These are phyloP conservation scores for Geococcyx californianus DNA, from an alignment of 2,113 vertebrate genomes.

Conservation along the genomic window DNA sequence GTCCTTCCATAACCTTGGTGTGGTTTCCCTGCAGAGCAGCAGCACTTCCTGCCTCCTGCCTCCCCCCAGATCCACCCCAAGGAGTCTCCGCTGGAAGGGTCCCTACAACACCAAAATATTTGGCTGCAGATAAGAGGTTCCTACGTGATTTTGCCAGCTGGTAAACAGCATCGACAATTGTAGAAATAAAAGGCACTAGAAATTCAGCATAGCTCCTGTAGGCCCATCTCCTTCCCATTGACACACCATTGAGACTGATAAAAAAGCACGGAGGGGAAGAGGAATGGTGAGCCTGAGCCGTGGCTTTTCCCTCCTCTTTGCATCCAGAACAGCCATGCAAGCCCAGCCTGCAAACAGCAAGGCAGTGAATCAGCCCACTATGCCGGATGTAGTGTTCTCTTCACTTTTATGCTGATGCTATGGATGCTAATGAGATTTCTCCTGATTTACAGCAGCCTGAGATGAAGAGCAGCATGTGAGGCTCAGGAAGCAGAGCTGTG, in stretches of 20 bases:
- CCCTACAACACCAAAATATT: not conserved
- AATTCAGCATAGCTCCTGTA: not conserved
- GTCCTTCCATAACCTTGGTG: not conserved
- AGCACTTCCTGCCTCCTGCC: rapidly evolving
- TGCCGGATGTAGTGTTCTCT: not conserved
- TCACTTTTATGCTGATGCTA: not conserved
- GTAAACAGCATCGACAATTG: not conserved
- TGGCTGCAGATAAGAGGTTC: not conserved
- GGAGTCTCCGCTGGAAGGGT: not conserved
- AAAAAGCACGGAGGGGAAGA: not conserved
- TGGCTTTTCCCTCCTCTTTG: not conserved
- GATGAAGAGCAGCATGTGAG: rapidly evolving
- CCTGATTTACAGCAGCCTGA: not conserved
- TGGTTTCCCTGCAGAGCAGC: rapidly evolving
- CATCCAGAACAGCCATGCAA: not conserved
- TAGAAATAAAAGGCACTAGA: not conserved
- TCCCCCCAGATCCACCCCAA: not conserved
- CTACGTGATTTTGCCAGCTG: not conserved
- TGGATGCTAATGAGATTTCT: not conserved
- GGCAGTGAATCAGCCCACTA: not conserved
- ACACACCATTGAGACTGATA: not conserved
- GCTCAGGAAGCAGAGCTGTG: not conserved
- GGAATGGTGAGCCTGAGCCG: not conserved
- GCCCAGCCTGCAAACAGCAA: not conserved
- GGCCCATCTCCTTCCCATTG: not conserved